Evolutionary conservation across 1,140 invertebrate genomes (phyloP), one percentile per base, ranked within the genome.

Genomic region (Caenorhabditis tropicalis): DNA sequence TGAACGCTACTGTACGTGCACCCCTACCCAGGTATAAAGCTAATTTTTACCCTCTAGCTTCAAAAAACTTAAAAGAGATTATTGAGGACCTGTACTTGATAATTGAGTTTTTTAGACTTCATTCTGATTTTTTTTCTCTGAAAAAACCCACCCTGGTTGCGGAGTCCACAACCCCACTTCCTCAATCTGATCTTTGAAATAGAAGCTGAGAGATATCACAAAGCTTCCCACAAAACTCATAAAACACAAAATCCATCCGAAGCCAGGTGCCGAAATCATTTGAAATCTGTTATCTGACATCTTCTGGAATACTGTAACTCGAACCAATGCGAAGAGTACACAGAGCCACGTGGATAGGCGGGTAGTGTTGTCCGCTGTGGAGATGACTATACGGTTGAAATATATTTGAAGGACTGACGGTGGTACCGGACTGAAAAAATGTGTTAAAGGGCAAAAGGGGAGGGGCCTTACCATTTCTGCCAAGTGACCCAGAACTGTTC

Each of bases 231-330:
- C 36, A 43, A 39, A 74, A 43, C 65, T 74, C 6, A 43, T 24
- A 43, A 74, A 74, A 43, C 43, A 43, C 12, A 74, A 36, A 46
- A 74, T 74, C 65, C 65, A 74, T 46, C 65, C 65, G 19, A 74
- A 74, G 9, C 36, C 65, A 1, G 65, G 65, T 43, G 65, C 65
- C 33, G 36, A 74, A 10, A 74, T 31, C 36, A 74, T 74, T 74
- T 74, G 65, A 24, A 43, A 74, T 43, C 65, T 33, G 24, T 74
- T 74, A 43, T 74, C 65, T 24, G 9, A 19, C 9, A 74, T 74
- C 27, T 43, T 74, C 24, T 24, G 65, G 5, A 74, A n/a, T 5
- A 43, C 36, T 0, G n/a, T 19, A 12, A 43, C 65, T 24, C 65
- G 65, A 43, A 74, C 36, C 36, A 74, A 24, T 43, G 65, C 65